A percentile compares a stretch with the other conserved stretches of the same genome.
Conservation (phyloP, 2,888 invertebrate genomes). For the Odontocerum albicorne region DNA sequence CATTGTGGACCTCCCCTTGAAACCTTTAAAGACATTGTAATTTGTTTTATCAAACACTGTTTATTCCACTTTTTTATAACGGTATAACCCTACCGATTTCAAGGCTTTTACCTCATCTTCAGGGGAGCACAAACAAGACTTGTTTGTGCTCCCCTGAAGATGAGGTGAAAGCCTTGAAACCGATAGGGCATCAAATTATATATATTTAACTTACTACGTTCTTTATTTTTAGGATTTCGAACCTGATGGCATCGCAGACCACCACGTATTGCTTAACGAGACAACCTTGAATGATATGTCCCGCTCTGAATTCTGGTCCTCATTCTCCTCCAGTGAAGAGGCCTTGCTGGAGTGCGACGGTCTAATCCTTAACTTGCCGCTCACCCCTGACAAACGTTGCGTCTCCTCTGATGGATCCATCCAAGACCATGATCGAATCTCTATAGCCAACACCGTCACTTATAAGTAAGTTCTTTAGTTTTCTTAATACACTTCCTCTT, state of each 20-base stretch:
- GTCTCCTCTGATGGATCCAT: conserved; percentile 44
- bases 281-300: conserved; percentile 69
- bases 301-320: conserved; percentile 79
- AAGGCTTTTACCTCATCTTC: no score
- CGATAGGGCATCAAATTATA: no score
- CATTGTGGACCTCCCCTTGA: no score
- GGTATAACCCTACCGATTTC: no score
- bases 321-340: conserved; percentile 80
- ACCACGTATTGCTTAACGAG: conserved; percentile 65
- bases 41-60: no score
- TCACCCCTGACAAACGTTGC: conserved; percentile 66
- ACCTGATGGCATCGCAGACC: conserved; percentile 67
- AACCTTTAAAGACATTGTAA: no score
- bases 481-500: no score
- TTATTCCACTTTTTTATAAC: no score
- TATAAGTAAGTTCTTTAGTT: conserved; percentile 67
- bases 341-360: conserved; percentile 73
- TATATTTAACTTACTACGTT: no score
- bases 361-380: conserved; percentile 69
- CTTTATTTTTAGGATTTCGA: conserved; percentile 50
- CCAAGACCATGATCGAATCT: conserved; percentile 40
- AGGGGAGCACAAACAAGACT: no score
- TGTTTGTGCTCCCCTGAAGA: no score
- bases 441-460: conserved; percentile 60
- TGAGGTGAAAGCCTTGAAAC: no score